Conservation (phyloP, 64 coral and sea anemone genomes). For the Stylophora pistillata region DNA sequence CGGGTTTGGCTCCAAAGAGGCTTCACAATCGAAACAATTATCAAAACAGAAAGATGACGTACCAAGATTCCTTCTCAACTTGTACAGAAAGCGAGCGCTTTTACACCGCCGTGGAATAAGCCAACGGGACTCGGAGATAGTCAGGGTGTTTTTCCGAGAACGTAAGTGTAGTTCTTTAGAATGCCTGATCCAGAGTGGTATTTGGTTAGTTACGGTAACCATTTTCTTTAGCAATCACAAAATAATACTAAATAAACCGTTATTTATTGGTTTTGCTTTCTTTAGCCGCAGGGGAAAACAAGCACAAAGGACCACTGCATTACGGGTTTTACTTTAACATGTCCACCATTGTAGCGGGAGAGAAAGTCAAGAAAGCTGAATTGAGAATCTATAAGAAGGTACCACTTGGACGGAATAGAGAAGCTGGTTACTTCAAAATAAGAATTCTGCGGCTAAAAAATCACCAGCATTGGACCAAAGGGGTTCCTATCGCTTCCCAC, state of each 20-base stretch:
- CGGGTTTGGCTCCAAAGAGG: background rate
- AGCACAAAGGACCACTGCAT: constrained; percentile 6
- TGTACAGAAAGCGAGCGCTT: constrained; percentile 39
- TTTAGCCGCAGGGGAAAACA: background rate
- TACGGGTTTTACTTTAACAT: constrained; percentile 18
- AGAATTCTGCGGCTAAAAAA: constrained; percentile 1
- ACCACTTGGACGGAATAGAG: background rate
- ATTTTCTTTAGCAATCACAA: background rate
- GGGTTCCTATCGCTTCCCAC: constrained; percentile 6
- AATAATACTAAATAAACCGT: background rate
- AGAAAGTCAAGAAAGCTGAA: constrained; percentile 34
- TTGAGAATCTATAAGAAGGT: constrained; percentile 38
- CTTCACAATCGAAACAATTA: background rate
- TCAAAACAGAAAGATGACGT: background rate
- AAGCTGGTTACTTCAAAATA: constrained; percentile 10
- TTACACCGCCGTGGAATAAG: constrained; percentile 14
- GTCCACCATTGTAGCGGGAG: background rate
- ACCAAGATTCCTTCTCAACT: constrained; percentile 39
- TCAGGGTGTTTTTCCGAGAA: constrained; percentile 41
- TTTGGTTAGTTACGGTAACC: background rate
- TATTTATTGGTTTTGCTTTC: background rate
- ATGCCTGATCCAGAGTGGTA: background rate
- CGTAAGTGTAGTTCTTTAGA: constrained; percentile 8
- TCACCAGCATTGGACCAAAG: background rate
- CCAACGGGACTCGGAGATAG: constrained; percentile 7